These are phyloP conservation scores for Austrofundulus limnaeus DNA, from an alignment of 2,113 vertebrate genomes.

Conservation along the genomic window DNA sequence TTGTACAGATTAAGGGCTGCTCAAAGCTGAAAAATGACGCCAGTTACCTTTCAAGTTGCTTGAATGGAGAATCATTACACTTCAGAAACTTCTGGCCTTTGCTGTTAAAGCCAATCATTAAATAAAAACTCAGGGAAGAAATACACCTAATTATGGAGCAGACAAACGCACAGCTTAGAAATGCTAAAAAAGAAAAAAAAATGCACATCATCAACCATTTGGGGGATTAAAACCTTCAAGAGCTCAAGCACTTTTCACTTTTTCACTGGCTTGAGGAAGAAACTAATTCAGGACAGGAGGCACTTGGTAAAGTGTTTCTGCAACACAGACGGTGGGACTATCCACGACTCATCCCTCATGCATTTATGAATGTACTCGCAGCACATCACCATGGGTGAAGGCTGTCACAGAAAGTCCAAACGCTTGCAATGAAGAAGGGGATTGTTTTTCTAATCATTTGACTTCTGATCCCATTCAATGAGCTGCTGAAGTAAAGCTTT, in stretches of 20 bases:
- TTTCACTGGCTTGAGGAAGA: conserved; percentile 38
- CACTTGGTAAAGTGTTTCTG: conserved; percentile 38
- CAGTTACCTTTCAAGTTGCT: conserved; percentile 68
- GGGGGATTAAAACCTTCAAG: conserved; percentile 60
- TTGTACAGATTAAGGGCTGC: conserved; percentile 78
- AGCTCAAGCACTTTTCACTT: conserved; percentile 64
- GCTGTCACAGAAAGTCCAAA: conserved; percentile 6
- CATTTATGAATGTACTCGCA: conserved; percentile 29
- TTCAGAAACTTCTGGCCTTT: conserved; percentile 70
- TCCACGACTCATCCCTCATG: conserved; percentile 40
- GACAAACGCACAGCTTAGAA: conserved; percentile 67
- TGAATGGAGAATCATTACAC: conserved; percentile 73
- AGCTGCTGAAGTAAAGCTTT: neutral
- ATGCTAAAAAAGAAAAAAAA: conserved; percentile 32
- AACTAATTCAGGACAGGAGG: conserved; percentile 58
- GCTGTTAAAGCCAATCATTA: conserved; percentile 73
- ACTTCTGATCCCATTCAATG: neutral
- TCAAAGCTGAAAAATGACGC: conserved; percentile 68
- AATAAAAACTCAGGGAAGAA: conserved; percentile 72
- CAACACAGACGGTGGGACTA: conserved; percentile 49
- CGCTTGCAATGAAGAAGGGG: neutral
- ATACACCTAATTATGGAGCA: conserved; percentile 74
- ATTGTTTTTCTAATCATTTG: neutral
- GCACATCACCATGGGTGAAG: conserved; percentile 5
- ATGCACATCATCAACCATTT: conserved; percentile 48